Base-by-base conservation (phyloP, 30 jellyfish, hydroid and myxozoan genomes). In the Aurelia sp. region DNA sequence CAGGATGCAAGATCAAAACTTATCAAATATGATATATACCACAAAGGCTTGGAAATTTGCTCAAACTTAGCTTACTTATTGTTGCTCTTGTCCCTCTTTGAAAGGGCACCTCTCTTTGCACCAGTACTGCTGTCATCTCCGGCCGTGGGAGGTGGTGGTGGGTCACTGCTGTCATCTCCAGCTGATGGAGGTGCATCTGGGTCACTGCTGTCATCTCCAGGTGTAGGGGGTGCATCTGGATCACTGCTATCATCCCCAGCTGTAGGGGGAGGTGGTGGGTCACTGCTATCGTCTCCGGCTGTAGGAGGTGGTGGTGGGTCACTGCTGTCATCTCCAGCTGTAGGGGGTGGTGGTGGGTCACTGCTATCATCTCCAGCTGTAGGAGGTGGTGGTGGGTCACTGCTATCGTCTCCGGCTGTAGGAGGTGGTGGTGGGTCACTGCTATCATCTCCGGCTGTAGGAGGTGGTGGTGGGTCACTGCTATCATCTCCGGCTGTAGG, bases 41-140 rank as follows among this genome's bases (percentile, higher is more conserved):
- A 33, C 16, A 12, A n/a, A 15, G 67, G 82, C 58, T 74, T 57
- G 33, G 33, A 55, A 74, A 38, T 55, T 51, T 57, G 55, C 16
- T 44, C 55, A 44, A 44, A 44, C 55, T 44, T 44, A 44, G 55
- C 86, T 74, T 74, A 74, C 86, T 44, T 44, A 44, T 74, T 74
- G 86, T 40, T 74, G 74, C 30, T 70, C 58, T 74, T 74, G 19
- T n/a, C 86, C n/a, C 86, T 55, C 69, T 74, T 74, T 62, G 86
- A 57, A 30, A 74, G 86, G 13, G 33, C 60, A 13, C 74, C 74
- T 21, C 86, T 22, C 74, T 74, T 74, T 53, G 86, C 51, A 50
- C 72, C 74, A 4, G 72, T 44, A 9, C 55, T 74, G 9, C 35
- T 74, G 15, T 74, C 60, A 9, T 21, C 48, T 60, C 16, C 16